A percentile compares a stretch with the other conserved stretches of the same genome.
Evolutionary conservation across 2,113 vertebrate species (phyloP).

Genomic region (Istiophorus platypterus): DNA sequence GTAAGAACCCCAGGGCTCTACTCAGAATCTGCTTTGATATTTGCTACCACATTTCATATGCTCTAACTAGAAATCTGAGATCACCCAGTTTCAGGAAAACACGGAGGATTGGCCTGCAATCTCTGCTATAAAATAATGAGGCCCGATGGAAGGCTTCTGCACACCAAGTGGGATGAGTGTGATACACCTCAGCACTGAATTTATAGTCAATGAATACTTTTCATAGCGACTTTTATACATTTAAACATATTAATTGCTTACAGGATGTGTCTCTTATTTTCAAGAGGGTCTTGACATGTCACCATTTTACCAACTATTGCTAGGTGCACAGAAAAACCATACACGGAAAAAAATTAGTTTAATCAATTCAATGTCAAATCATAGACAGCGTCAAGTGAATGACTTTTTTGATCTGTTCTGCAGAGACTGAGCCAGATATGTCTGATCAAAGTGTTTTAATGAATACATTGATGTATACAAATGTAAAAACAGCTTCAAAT

Average conservation of each 20-base stretch:
- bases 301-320: not conserved
- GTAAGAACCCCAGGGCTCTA: slow-evolving; percentile 65
- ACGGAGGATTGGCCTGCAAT: not conserved
- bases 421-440: too few relatives aligned
- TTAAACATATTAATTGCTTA: not conserved
- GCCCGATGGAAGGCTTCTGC: not conserved
- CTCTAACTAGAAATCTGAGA: slow-evolving; percentile 45
- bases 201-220: too few relatives aligned
- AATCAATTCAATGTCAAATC: too few relatives aligned
- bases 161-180: not conserved
- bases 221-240: not conserved
- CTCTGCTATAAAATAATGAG: slow-evolving; percentile 2
- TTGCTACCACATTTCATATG: slow-evolving; percentile 33
- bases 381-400: too few relatives aligned
- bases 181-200: not conserved
- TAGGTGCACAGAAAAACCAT: not conserved
- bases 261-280: not conserved
- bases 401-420: too few relatives aligned
- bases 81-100: slow-evolving; percentile 53
- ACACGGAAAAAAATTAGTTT: too few relatives aligned
- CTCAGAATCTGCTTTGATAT: slow-evolving; percentile 71
- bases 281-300: not conserved
- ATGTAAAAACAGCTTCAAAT: not conserved
- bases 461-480: too few relatives aligned
- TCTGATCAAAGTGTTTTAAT: not conserved